These are phyloP conservation scores for Mellilla xanthometata DNA, from an alignment of 2,888 invertebrate genomes.

Conservation along the genomic window DNA sequence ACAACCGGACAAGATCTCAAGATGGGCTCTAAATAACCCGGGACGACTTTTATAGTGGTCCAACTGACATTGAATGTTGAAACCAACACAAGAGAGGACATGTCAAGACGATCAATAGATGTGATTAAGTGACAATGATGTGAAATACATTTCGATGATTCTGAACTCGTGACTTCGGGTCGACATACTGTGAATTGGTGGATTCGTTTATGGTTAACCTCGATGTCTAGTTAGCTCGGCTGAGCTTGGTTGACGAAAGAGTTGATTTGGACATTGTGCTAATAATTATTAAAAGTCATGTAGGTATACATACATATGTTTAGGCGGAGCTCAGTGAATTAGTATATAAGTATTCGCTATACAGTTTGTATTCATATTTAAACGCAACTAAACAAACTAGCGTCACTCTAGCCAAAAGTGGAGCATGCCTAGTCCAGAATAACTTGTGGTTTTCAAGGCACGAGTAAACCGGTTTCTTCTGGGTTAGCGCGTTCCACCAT, in stretches of 20 bases:
- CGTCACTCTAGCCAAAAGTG: too few relatives aligned
- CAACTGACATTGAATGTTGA: constrained; percentile 64
- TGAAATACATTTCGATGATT: constrained; percentile 17
- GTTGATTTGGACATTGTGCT: not conserved
- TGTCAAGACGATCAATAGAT: constrained; percentile 47
- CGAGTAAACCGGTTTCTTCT: too few relatives aligned
- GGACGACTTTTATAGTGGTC: constrained; percentile 61
- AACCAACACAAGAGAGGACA: constrained; percentile 46
- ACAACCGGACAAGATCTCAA: constrained; percentile 55
- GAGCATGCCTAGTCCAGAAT: too few relatives aligned
- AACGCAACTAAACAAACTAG: too few relatives aligned
- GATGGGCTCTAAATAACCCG: constrained; percentile 66
- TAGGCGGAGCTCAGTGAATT: too few relatives aligned
- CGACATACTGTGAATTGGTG: constrained; percentile 6
- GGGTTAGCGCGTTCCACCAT: too few relatives aligned
- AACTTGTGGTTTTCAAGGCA: too few relatives aligned
- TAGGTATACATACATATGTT: too few relatives aligned
- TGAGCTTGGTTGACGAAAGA: constrained; percentile 8
- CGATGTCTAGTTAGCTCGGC: constrained; percentile 10
- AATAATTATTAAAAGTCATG: not conserved
- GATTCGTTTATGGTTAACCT: constrained; percentile 8
- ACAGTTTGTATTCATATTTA: too few relatives aligned
- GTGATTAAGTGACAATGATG: constrained; percentile 46
- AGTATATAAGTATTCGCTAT: too few relatives aligned
- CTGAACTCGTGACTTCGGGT: constrained; percentile 10